Base-by-base conservation (phyloP, 2,797 vertebrate genomes). In the Tenualosa ilisha region DNA sequence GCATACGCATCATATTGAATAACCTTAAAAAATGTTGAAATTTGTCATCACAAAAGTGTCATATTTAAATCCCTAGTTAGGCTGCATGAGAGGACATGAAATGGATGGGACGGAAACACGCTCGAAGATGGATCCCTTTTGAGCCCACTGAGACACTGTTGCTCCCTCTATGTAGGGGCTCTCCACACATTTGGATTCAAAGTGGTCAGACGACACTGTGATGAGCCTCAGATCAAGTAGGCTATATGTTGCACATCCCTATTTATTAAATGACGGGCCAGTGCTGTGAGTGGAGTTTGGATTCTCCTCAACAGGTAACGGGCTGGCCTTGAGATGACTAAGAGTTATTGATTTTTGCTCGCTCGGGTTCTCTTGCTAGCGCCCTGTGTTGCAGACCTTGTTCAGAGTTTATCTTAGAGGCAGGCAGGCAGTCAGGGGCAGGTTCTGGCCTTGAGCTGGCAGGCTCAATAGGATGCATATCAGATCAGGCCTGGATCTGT, bases 301-400 rank as follows among this genome's bases (percentile, higher is more conserved):
- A 79, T 79, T 79, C 72, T 79, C 40, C 72, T 43, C 6, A 46
- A 43, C 40, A 79, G 40, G 72, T 79, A 46, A 79, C 46, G 40
- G 37, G 40, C 72, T 43, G 13, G 72, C 4, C 3, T 56, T 8
- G 26, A 79, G 40, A 46, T 79, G 72, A 79, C 72, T 56, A 6
- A 43, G 40, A 46, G 37, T 6, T 79, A 79, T 79, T 79, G 72
- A 79, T 79, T 46, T 46, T 46, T 79, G 72, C 40, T 79, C 40
- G 7, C 72, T 11, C 5, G 72, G 17, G 22, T 40, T 79, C 40
- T 46, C 15, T 20, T 5, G 54, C 72, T 22, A 79, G 20, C 6
- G 13, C 72, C 43, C 22, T 40, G 20, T 8, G 17, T 79, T 79
- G 40, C 72, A 79, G 72, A 20, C 72, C 26, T 13, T 37, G 63